Evolutionary conservation across 2,888 invertebrate genomes (phyloP).

Genomic region (Caradrina kadenii): DNA sequence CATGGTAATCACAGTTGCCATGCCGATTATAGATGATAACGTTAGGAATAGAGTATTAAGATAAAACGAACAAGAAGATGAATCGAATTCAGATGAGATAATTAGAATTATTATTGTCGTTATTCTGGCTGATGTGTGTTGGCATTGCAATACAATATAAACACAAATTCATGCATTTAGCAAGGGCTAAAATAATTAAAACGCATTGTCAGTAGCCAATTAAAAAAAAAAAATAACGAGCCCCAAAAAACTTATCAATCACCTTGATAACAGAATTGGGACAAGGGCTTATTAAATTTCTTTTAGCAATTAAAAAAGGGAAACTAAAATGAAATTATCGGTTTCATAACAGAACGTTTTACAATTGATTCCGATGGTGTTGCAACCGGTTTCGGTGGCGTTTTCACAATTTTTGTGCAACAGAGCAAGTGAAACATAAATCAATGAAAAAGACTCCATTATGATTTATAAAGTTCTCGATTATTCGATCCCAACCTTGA

Average conservation of each 20-base stretch:
- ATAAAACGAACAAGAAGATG: neutral
- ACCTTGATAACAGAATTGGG: slow-evolving; percentile 34
- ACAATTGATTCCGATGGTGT: slow-evolving; percentile 46
- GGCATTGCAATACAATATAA: no score
- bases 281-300: slow-evolving; percentile 38
- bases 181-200: no score
- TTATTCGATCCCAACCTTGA: slow-evolving; percentile 8
- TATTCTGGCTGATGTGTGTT: no score
- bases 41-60: neutral
- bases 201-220: neutral
- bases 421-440: slow-evolving; percentile 34
- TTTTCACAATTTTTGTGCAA: slow-evolving; percentile 60
- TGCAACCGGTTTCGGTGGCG: slow-evolving; percentile 56
- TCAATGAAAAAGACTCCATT: slow-evolving; percentile 12
- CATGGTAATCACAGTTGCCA: slow-evolving; percentile 4
- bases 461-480: slow-evolving; percentile 14
- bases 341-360: slow-evolving; percentile 52
- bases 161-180: no score
- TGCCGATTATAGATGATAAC: neutral
- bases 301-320: slow-evolving; percentile 37
- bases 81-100: slow-evolving; percentile 4
- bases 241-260: slow-evolving; percentile 1
- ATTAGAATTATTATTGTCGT: neutral
- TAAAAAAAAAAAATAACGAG: slow-evolving; percentile 14
- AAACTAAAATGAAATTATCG: slow-evolving; percentile 51